Conservation (phyloP, 2,888 invertebrate genomes). For the Tortricodes alternella region DNA sequence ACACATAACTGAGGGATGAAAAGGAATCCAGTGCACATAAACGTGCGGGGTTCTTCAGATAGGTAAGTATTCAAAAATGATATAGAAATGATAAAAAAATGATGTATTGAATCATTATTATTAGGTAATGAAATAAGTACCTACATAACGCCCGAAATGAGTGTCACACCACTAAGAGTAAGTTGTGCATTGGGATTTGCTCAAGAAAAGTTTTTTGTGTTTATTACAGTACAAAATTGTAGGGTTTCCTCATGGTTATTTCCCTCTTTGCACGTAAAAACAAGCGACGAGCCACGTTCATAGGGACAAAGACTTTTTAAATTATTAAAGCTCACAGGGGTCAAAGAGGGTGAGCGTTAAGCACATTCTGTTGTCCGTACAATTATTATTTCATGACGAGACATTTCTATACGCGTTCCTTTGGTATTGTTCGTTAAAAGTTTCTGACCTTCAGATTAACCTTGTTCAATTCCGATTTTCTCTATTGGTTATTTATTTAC, state of each 20-base stretch:
- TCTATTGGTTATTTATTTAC: slow-evolving; percentile 4
- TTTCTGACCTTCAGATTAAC: neutral
- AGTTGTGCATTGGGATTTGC: neutral
- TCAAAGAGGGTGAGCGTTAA: slow-evolving; percentile 46
- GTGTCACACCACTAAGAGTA: neutral
- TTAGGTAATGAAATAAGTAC: no score
- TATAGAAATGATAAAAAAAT: no score
- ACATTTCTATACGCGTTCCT: slow-evolving; percentile 6
- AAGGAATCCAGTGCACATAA: no score
- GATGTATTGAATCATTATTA: no score
- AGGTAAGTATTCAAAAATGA: no score
- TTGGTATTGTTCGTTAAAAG: slow-evolving; percentile 3
- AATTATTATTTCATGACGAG: slow-evolving; percentile 28
- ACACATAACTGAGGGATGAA: no score
- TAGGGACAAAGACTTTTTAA: slow-evolving; percentile 38
- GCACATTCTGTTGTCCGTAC: slow-evolving; percentile 43
- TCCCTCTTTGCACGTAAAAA: slow-evolving; percentile 23
- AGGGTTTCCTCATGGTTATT: slow-evolving; percentile 23
- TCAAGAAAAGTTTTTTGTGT: no score
- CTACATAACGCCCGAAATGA: no score
- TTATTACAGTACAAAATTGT: no score
- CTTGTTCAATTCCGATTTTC: slow-evolving; percentile 10
- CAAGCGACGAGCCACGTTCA: slow-evolving; percentile 12
- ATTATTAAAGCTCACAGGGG: slow-evolving; percentile 47
- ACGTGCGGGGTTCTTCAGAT: no score